Percentiles rank a stretch among this genome's conserved stretches.
Conservation (phyloP, 1,140 invertebrate species). For the Megathymus violae region DNA sequence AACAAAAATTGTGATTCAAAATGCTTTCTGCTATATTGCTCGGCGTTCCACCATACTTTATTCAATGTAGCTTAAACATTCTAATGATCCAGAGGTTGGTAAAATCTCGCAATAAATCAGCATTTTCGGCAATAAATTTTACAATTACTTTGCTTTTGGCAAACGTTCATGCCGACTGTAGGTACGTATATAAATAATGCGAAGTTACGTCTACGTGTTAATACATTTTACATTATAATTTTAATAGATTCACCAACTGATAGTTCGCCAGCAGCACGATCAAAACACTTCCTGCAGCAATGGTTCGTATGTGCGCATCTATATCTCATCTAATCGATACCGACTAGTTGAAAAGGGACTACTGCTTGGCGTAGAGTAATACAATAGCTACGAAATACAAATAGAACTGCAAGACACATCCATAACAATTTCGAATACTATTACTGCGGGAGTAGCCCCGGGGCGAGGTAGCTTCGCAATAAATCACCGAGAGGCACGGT, state of each 20-base stretch:
- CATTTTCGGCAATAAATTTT: constrained; percentile 14
- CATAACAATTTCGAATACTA: too few relatives aligned
- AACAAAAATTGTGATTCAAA: not conserved
- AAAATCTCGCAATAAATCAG: constrained; percentile 8
- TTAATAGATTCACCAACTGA: not conserved
- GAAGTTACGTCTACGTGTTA: constrained; percentile 2
- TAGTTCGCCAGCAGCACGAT: too few relatives aligned
- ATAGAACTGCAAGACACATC: too few relatives aligned
- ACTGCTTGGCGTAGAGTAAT: too few relatives aligned
- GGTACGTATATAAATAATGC: constrained; percentile 7
- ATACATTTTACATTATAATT: not conserved
- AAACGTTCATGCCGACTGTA: constrained; percentile 11
- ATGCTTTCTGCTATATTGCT: constrained; percentile 1
- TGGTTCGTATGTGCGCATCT: too few relatives aligned
- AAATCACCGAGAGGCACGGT: too few relatives aligned
- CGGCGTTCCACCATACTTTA: constrained; percentile 3
- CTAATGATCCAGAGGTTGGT: constrained; percentile 9
- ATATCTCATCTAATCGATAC: too few relatives aligned
- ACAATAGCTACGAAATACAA: too few relatives aligned
- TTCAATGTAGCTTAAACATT: not conserved
- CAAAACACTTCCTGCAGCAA: too few relatives aligned
- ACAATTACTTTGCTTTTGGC: constrained; percentile 16
- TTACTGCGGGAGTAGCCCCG: not conserved
- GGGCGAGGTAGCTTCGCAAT: too few relatives aligned
- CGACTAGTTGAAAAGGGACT: too few relatives aligned